A percentile compares a stretch with the other conserved stretches of the same genome.
These are phyloP conservation scores for Vulpes vulpes DNA, from an alignment of 2,113 vertebrate genomes.

Conservation along the genomic window DNA sequence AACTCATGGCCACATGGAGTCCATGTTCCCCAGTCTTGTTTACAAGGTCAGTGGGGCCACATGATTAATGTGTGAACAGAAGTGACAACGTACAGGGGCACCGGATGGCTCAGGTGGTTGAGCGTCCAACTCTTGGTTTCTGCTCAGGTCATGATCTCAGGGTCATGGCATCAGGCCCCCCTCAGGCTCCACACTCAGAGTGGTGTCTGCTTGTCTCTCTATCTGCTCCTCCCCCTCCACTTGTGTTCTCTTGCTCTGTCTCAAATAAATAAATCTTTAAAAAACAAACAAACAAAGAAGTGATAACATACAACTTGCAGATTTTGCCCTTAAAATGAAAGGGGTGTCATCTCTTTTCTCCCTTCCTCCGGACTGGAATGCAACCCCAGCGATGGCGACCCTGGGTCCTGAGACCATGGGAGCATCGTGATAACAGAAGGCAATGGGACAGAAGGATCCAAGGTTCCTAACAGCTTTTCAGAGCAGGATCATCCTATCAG, in stretches of 20 bases:
- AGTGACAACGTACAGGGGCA: not conserved
- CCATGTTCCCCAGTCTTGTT: not conserved
- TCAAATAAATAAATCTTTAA: too few relatives aligned
- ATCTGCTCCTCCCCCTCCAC: not conserved
- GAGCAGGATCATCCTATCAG: not conserved
- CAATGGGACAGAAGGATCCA: not conserved
- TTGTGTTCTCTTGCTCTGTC: not conserved
- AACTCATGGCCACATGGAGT: not conserved
- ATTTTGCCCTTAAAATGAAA: not conserved
- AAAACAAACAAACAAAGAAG: not conserved
- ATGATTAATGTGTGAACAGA: not conserved
- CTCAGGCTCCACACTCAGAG: not conserved
- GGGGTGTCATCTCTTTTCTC: accelerated
- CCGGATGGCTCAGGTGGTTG: not conserved
- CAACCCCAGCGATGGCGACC: accelerated
- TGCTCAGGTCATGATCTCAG: not conserved
- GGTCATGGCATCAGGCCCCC: not conserved
- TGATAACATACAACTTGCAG: not conserved
- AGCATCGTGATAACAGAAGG: not conserved
- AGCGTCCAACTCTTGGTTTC: not conserved
- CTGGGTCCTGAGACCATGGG: not conserved
- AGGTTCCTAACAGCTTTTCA: not conserved
- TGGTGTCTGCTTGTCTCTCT: not conserved
- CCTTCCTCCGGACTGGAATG: too few relatives aligned
- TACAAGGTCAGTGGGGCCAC: too few relatives aligned